phyloP scores from a whole-genome alignment of 2,888 invertebrate species.

The Cerceris rybyensis region DNA sequence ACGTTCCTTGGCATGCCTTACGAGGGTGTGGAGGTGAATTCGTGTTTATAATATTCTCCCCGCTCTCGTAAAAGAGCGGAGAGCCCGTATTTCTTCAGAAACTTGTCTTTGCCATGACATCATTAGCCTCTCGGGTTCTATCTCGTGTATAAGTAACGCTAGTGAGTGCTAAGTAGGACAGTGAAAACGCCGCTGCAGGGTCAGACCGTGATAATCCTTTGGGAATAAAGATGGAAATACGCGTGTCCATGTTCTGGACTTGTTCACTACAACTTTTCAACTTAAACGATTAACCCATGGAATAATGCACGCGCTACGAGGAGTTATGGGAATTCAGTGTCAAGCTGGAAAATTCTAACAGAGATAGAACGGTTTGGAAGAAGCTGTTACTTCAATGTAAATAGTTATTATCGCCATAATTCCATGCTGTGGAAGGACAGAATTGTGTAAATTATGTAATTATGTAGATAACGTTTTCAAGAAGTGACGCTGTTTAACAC shows the following conservation, averaged over 20 bases:
- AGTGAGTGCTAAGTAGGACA: conserved; percentile 19
- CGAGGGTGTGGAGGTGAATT: neutral
- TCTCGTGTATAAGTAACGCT: conserved; percentile 34
- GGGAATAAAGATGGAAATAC: conserved; percentile 13
- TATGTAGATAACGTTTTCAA: no score
- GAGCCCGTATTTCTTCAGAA: conserved; percentile 2
- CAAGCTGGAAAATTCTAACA: neutral
- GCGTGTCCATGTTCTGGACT: conserved; percentile 2
- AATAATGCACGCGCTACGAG: conserved; percentile 26
- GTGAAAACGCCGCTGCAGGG: conserved; percentile 24
- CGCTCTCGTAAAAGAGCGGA: neutral
- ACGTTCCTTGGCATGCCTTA: neutral
- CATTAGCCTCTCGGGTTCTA: conserved; percentile 22
- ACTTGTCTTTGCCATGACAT: conserved; percentile 24
- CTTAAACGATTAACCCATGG: conserved; percentile 12
- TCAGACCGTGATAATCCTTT: conserved; percentile 27
- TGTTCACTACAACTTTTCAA: conserved; percentile 22
- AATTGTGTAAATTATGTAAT: no score
- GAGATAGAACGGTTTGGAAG: no score
- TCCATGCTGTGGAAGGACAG: no score
- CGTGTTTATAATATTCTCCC: conserved; percentile 1
- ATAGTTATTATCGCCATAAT: no score
- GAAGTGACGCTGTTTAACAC: no score
- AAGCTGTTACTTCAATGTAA: no score
- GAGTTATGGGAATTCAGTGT: conserved; percentile 13